Evolutionary conservation across 2,797 vertebrate genomes (phyloP).

Genomic region (Microctenopoma stevenorrisi): DNA sequence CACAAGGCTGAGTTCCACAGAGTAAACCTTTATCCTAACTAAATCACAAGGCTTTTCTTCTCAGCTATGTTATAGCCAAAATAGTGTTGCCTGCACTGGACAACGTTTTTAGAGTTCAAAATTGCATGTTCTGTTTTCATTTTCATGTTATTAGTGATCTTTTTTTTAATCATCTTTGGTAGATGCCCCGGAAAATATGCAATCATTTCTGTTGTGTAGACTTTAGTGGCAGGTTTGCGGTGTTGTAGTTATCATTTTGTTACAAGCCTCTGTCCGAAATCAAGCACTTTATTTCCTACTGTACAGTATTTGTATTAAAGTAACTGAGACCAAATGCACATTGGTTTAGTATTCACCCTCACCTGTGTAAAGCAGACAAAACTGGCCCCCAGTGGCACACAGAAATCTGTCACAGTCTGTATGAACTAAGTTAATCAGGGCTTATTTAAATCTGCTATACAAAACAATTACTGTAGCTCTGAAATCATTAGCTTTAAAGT

Average conservation of each 20-base stretch:
- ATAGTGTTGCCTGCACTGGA: slow-evolving; percentile 49
- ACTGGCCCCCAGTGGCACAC: neutral
- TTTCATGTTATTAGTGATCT: slow-evolving; percentile 32
- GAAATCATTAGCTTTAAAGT: slow-evolving; percentile 15
- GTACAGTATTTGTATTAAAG: slow-evolving; percentile 25
- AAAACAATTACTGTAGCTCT: slow-evolving; percentile 19
- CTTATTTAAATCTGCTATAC: slow-evolving; percentile 3
- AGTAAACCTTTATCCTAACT: slow-evolving; percentile 35
- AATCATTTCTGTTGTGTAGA: slow-evolving; percentile 54
- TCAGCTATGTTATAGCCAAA: slow-evolving; percentile 56
- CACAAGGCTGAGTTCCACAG: slow-evolving; percentile 17
- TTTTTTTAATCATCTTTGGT: slow-evolving; percentile 36
- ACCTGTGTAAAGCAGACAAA: slow-evolving; percentile 11
- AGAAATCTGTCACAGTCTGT: slow-evolving; percentile 3
- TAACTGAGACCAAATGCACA: slow-evolving; percentile 38
- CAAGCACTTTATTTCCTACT: slow-evolving; percentile 63
- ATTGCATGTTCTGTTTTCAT: slow-evolving; percentile 69
- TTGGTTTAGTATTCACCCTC: slow-evolving; percentile 46
- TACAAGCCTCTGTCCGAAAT: slow-evolving; percentile 38
- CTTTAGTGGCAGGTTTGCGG: slow-evolving; percentile 28
- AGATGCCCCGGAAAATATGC: slow-evolving; percentile 69
- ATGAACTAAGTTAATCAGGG: slow-evolving; percentile 12
- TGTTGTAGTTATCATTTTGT: slow-evolving; percentile 37
- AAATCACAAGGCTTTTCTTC: slow-evolving; percentile 49
- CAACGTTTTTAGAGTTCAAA: slow-evolving; percentile 40